Base-by-base conservation (phyloP, 1,140 invertebrate species). In the Drosophila azteca region DNA sequence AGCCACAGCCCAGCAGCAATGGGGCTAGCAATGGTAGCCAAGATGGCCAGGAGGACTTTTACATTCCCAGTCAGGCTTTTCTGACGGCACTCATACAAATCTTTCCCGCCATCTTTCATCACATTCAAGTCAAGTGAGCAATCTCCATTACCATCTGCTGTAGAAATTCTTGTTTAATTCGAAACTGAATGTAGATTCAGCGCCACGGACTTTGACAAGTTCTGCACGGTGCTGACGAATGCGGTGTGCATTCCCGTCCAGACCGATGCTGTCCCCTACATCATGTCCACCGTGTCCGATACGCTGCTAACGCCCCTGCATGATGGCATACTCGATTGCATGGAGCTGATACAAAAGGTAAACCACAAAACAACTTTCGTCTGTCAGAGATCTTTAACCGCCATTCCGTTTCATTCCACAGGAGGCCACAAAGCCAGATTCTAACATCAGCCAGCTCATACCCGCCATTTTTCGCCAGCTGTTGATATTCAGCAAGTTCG, bases 81-180 rank as follows among this genome's bases (percentile, higher is more conserved):
- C 94, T 99, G 24, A 98, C 97, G 0, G 96, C 97, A 1, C 93
- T 98, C 4, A 95, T 99, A 71, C 97, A 98, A 92, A 98, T 98
- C 89, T 98, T 99, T 91, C 97, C 98, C 15, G 95, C 95, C 48
- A 94, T 99, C 57, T 99, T 98, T 92, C 96, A 96, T 68, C 96
- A 98, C 87, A 97, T 98, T 68, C 95, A 96, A 93, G 93, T 94
- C 76, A 96, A 94, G 94, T 97, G 0, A 39, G 62, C 41, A 22
- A n/a, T 29, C 2, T 7, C 6, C n/a, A 9, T 7, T n/a, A 26
- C n/a, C 24, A 6, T 17, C 15, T 52, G 11, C 9, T 3, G 15
- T 31, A 31, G 29, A 31, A 31, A 31, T 31, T 31, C 13, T 9
- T 35, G 9, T 11, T 26, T 63, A 22, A 35, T 43, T 24, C 1